Conservation (phyloP, 2,113 vertebrate genomes). For the Crotalus horridus region DNA sequence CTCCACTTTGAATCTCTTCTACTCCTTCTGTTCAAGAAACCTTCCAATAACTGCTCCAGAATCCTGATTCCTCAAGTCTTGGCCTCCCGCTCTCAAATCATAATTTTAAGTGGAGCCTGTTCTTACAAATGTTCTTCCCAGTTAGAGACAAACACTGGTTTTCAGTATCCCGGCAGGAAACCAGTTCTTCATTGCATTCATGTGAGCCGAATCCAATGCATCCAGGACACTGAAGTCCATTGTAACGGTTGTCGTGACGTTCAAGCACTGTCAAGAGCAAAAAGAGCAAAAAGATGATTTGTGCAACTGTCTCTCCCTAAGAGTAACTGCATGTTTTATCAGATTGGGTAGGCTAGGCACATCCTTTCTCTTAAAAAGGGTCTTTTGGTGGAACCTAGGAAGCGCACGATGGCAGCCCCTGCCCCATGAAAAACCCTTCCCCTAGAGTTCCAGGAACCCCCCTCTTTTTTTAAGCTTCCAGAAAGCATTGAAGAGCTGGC, state of each 20-base stretch:
- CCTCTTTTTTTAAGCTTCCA: no score
- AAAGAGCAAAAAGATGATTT: neutral
- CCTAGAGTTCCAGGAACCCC: no score
- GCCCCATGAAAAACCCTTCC: no score
- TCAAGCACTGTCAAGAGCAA: neutral
- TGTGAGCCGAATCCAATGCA: fast-evolving
- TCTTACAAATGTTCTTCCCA: fast-evolving
- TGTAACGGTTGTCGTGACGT: fast-evolving
- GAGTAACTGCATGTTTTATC: neutral
- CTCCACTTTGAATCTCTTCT: neutral
- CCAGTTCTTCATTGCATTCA: neutral
- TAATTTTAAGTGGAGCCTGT: neutral
- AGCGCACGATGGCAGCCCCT: no score
- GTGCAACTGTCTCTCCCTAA: neutral
- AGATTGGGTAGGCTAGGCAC: neutral
- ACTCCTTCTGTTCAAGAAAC: neutral
- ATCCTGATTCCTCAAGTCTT: neutral
- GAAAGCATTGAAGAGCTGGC: no score
- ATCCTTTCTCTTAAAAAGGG: no score
- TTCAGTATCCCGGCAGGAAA: neutral
- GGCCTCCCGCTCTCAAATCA: neutral
- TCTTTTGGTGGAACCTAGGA: no score
- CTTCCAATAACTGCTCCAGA: neutral
- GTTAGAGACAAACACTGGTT: fast-evolving
- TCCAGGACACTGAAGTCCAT: neutral